Evolutionary conservation across 2,113 vertebrate genomes (phyloP).

Genomic region (Holacanthus passer): DNA sequence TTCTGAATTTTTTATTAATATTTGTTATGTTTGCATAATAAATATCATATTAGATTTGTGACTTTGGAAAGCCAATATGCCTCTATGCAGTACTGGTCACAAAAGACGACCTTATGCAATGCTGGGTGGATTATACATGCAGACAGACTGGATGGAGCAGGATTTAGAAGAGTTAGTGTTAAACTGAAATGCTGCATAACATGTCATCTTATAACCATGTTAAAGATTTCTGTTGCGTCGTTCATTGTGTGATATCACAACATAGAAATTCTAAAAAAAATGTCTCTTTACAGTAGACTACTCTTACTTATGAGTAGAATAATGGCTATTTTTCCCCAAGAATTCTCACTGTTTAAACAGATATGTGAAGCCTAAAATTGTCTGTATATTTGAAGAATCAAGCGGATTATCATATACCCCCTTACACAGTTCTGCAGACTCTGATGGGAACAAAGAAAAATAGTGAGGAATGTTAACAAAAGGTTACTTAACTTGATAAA

Average conservation of each 20-base stretch:
- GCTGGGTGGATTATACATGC: not conserved
- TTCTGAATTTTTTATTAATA: not conserved
- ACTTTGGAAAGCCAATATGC: not conserved
- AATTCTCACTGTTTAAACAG: not conserved
- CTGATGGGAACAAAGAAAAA: conserved; percentile 9
- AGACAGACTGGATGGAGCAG: not conserved
- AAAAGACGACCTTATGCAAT: not conserved
- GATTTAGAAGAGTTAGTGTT: not conserved
- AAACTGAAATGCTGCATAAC: not conserved
- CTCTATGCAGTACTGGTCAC: not conserved
- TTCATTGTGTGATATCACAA: not conserved
- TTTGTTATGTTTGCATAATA: not conserved
- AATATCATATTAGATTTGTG: not conserved
- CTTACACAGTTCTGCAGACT: not conserved
- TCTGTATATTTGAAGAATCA: not conserved
- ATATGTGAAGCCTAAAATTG: not conserved
- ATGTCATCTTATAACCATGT: not conserved
- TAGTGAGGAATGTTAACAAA: not conserved
- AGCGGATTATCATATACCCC: not conserved
- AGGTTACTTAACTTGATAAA: not conserved
- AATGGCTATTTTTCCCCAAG: not conserved
- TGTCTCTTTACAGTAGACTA: not conserved
- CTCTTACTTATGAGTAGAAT: not conserved
- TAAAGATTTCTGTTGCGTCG: not conserved
- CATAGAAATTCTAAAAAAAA: not conserved